Conservation (phyloP, 2,888 invertebrate species). For the Cylloceria caligata region DNA sequence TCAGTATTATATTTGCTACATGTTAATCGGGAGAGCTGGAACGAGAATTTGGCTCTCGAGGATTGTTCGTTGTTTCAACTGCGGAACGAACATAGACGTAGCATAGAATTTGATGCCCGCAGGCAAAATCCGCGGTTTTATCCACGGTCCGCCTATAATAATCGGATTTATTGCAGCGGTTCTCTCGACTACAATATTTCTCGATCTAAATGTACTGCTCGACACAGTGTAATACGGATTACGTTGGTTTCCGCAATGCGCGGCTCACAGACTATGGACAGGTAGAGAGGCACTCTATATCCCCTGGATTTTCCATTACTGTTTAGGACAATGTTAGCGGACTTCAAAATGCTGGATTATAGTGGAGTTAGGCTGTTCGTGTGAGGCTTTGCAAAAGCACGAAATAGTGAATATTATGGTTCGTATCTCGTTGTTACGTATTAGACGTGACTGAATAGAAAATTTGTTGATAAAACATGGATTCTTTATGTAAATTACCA, state of each 20-base stretch:
- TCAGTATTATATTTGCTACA: constrained; percentile 36
- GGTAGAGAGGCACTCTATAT: not conserved
- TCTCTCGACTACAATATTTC: constrained; percentile 32
- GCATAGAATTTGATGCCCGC: constrained; percentile 8
- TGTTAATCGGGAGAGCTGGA: constrained; percentile 31
- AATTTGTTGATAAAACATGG: not conserved
- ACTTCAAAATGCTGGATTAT: not conserved
- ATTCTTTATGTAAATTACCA: not conserved
- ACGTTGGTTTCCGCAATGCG: constrained; percentile 14
- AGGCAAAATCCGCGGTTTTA: constrained; percentile 31
- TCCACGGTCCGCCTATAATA: constrained; percentile 32
- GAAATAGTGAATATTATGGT: not conserved
- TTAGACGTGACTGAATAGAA: not conserved
- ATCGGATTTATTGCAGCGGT: constrained; percentile 47
- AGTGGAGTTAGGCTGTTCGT: not conserved
- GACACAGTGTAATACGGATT: constrained; percentile 47
- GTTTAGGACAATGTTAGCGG: not conserved
- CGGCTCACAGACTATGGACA: constrained; percentile 11
- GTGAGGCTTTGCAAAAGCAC: not conserved
- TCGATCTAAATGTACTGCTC: constrained; percentile 31
- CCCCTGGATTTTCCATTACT: constrained; percentile 8
- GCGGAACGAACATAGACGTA: not conserved
- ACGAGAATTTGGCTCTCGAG: not conserved
- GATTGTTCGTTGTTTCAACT: constrained; percentile 11
- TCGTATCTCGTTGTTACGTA: not conserved